Evolutionary conservation across 2,797 vertebrate genomes (phyloP), one percentile per base, ranked within the genome.

Genomic region (Macroramphosus scolopax): DNA sequence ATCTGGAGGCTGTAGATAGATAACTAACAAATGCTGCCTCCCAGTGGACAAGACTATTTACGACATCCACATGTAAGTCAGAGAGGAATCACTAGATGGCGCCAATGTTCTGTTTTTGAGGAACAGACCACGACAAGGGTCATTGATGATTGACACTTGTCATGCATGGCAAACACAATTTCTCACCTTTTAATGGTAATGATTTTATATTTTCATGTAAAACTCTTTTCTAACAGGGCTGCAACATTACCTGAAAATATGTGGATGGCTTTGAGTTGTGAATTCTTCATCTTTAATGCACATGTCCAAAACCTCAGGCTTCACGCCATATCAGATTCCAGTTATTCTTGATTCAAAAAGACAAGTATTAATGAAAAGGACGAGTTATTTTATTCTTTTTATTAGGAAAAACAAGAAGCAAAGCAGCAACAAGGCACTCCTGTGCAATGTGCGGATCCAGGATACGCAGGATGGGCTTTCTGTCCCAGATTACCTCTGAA

Each of bases 21-120:
- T 26, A 9, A 32, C 1, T 38, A 16, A 31, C 1, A 46, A 56
- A 47, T 41, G 8, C 34, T 56, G 13, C 36, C 41, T 11, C 26
- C 72, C 3, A 42, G 44, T 47, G 69, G 47, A 11, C 15, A 15
- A 5, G 1, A 36, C 0, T 18, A 3, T 51, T 8, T 8, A 5
- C 14, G 2, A 37, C 0, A 1, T 3, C 2, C 3, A n/a, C 24
- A 13, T 47, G 15, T 17, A 29, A 14, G 4, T 26, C 0, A 7
- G 17, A 3, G 0, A 38, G 12, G 2, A 3, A 34, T 8, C 81
- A 63, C 64, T 75, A 79, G 83, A 72, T 85, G 83, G 67, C 61
- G 22, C 25, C 59, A 29, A 65, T 30, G 5, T 33, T 63, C 37
- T 26, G 9, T 55, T 65, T 51, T 64, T 6, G 24, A 1, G 48